Percentiles rank a stretch among this genome's conserved stretches.
phyloP scores from a whole-genome alignment of 2,888 invertebrate species.

The Heliothis peltigera region DNA sequence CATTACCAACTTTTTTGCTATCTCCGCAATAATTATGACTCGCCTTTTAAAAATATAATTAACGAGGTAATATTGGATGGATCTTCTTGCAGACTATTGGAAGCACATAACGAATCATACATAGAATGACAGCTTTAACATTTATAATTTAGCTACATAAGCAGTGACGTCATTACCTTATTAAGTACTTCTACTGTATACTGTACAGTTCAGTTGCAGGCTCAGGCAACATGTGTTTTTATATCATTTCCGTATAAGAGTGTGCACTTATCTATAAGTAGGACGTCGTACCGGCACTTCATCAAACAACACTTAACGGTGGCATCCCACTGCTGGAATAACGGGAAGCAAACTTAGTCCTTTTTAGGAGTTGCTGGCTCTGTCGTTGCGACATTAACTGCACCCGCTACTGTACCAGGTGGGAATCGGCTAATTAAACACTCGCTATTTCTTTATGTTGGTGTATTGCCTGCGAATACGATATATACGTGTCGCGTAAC shows the following conservation, averaged over 20 bases:
- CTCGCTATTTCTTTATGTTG: slow-evolving; percentile 49
- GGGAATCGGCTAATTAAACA: slow-evolving; percentile 72
- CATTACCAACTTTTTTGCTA: slow-evolving; percentile 18
- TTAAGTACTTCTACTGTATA: slow-evolving; percentile 18
- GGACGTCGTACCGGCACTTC: slow-evolving; percentile 55
- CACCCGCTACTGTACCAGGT: slow-evolving; percentile 64
- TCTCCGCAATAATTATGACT: slow-evolving; percentile 1
- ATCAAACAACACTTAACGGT: slow-evolving; percentile 75
- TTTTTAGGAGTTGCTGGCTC: slow-evolving; percentile 79
- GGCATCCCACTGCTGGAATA: slow-evolving; percentile 73
- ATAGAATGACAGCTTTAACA: slow-evolving; percentile 7
- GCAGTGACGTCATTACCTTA: slow-evolving; percentile 23
- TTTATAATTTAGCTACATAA: slow-evolving; percentile 37
- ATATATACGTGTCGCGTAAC: slow-evolving; percentile 54
- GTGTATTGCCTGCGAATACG: slow-evolving; percentile 57
- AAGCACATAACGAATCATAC: not conserved
- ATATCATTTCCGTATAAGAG: slow-evolving; percentile 39
- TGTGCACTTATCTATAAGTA: slow-evolving; percentile 36
- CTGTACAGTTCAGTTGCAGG: slow-evolving; percentile 10
- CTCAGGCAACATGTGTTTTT: slow-evolving; percentile 26
- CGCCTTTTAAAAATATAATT: not conserved
- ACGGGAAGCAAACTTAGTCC: slow-evolving; percentile 84
- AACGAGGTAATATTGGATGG: not conserved
- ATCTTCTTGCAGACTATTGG: not conserved
- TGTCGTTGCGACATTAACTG: slow-evolving; percentile 68